Conservation (phyloP, 23 tunicate species). For the Styela plicata region DNA sequence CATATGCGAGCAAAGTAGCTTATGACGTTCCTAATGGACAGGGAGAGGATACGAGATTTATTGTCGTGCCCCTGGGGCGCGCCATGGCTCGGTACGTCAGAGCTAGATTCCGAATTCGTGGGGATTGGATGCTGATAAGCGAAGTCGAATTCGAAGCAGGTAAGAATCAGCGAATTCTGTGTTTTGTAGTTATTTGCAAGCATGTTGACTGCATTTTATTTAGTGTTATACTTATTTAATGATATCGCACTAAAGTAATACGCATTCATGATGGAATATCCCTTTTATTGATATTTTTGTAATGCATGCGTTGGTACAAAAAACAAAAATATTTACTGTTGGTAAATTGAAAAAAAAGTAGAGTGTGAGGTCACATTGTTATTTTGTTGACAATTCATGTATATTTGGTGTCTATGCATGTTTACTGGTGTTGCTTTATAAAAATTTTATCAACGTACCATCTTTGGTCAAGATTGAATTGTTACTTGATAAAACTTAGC, state of each 20-base stretch:
- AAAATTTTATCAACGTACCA: no score
- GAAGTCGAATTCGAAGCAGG: conserved; percentile 73
- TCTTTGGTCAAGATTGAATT: no score
- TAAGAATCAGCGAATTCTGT: conserved; percentile 24
- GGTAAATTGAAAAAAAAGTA: not conserved
- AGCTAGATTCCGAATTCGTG: conserved; percentile 40
- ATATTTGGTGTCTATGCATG: not conserved
- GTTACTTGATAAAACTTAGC: no score
- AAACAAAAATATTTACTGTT: not conserved
- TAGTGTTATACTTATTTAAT: no score
- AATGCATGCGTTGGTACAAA: no score
- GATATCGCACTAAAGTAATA: no score
- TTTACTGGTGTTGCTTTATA: not conserved
- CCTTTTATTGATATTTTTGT: no score
- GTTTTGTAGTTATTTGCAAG: no score
- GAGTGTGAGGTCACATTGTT: not conserved
- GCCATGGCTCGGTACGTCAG: conserved; percentile 50
- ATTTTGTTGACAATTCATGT: not conserved
- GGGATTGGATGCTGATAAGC: conserved; percentile 53
- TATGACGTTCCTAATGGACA: conserved; percentile 19
- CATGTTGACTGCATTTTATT: no score
- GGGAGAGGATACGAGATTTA: conserved; percentile 29
- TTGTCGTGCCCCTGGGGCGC: conserved; percentile 42
- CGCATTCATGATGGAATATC: no score
- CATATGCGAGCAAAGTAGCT: conserved; percentile 15